Evolutionary conservation across 2,797 vertebrate species (phyloP), one percentile per base, ranked within the genome.

Genomic region (Semotilus atromaculatus): DNA sequence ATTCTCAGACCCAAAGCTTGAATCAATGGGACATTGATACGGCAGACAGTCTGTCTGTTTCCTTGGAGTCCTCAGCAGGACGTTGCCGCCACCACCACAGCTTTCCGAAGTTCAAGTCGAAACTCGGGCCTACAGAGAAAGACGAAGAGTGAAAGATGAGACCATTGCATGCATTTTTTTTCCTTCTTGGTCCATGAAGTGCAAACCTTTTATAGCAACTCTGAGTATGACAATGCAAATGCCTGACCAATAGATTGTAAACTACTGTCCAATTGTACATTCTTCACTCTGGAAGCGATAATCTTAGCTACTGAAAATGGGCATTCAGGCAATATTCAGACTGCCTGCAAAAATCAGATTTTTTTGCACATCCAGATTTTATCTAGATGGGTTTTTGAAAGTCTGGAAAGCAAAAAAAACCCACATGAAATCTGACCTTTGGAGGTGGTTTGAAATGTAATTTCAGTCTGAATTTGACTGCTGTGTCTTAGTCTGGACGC

Each of bases 11-110:
- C 89, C 88, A 89, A 92, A 92, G 91, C 90, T 86, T 86, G 89
- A 93, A 94, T 95, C 94, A 92, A 92, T 94, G 91, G 87, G 92
- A 93, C 91, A 92, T 92, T 88, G 90, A 94, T 94, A 92, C 85
- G 78, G 88, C 91, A 92, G 91, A 90, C 91, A 87, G 91, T 78
- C 86, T 80, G 88, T 86, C 90, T 85, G 86, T 89, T 93, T 91
- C 89, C 87, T 87, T 48, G 80, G 90, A 90, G 89, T 85, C 83
- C n/a, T 43, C 67, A 73, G 74, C 80, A 71, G 87, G 88, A 79
- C 29, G 48, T 70, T 72, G 83, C 79, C 76, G 82, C 89, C 83
- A 89, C 76, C 62, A 26, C 73, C 62, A 26, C 77, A 78, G 86
- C 80, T 71, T 82, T 82, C 82, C 77, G 19, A 40, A 34, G 34